Conservation (phyloP, 2,113 vertebrate genomes). For the Cyanoderma ruficeps region DNA sequence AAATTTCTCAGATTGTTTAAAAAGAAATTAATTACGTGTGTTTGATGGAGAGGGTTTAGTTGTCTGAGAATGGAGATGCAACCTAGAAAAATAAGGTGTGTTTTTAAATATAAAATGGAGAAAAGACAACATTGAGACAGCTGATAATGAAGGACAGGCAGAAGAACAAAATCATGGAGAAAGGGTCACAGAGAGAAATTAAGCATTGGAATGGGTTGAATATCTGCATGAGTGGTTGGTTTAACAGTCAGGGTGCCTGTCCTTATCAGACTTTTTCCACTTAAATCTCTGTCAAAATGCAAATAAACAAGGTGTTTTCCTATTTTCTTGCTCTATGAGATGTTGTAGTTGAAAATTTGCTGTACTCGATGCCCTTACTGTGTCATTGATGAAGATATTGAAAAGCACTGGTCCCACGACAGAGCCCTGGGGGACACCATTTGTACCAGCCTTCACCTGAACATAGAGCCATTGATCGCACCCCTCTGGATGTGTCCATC, state of each 20-base stretch:
- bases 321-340: neutral
- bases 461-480: neutral
- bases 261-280: neutral
- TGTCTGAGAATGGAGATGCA: neutral
- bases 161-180: neutral
- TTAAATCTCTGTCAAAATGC: neutral
- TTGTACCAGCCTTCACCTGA: neutral
- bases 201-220: neutral
- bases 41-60: neutral
- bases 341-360: neutral
- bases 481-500: neutral
- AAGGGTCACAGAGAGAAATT: neutral
- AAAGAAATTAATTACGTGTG: neutral
- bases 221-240: neutral
- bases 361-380: neutral
- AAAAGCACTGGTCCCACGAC: accelerated
- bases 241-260: neutral
- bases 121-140: neutral
- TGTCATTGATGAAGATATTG: neutral
- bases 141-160: neutral
- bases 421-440: neutral
- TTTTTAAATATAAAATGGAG: neutral
- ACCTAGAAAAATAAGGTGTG: neutral
- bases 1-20: neutral
- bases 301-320: neutral